Conservation (phyloP, 2,797 vertebrate genomes). For the Cynopterus sphinx region DNA sequence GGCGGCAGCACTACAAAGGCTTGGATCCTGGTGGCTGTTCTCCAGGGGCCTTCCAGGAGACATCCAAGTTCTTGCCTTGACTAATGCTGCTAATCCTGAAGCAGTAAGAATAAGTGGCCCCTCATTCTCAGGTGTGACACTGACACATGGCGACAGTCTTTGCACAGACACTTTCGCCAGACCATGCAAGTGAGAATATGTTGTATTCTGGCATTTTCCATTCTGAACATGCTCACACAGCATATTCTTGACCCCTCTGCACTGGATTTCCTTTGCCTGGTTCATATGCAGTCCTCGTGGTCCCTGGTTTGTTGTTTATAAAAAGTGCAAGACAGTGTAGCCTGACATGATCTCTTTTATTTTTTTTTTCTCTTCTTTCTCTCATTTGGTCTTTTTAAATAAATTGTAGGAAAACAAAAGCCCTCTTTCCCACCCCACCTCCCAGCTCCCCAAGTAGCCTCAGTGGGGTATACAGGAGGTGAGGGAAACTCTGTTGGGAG, state of each 20-base stretch:
- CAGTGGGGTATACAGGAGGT: too few relatives aligned
- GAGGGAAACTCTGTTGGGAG: background rate
- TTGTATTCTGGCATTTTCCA: background rate
- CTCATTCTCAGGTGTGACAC: background rate
- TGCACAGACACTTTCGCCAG: background rate
- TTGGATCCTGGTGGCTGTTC: background rate
- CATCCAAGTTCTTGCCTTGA: background rate
- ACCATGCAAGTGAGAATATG: background rate
- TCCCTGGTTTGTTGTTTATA: background rate
- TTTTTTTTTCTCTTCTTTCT: background rate
- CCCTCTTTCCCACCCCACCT: background rate
- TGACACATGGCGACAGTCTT: background rate
- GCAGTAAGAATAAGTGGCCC: background rate
- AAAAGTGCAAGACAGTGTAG: background rate
- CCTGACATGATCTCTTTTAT: background rate
- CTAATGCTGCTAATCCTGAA: background rate
- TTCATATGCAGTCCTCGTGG: fast-evolving
- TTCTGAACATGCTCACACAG: background rate
- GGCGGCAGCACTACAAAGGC: background rate
- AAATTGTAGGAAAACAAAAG: background rate
- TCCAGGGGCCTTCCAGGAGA: background rate
- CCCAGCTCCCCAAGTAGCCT: background rate
- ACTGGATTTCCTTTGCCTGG: background rate
- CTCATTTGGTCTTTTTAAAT: conserved; percentile 6
- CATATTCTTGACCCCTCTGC: too few relatives aligned